phyloP scores from a whole-genome alignment of 2,888 invertebrate species.

The Ennomos erosarius region DNA sequence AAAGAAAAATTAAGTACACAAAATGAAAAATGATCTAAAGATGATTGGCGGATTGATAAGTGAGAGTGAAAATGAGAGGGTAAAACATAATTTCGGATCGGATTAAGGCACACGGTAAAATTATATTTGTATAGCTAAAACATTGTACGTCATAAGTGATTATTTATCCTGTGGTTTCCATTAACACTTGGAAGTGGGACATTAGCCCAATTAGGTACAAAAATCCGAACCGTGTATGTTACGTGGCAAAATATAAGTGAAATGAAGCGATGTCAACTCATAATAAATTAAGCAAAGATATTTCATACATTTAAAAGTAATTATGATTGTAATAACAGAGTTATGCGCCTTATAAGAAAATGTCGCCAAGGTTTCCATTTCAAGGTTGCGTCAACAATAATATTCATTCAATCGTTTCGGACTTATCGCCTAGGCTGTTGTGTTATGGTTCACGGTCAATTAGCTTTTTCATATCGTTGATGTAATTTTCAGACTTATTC shows the following conservation, averaged over 20 bases:
- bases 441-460: conserved; percentile 51
- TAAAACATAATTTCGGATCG: no score
- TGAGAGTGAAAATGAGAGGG: no score
- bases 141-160: no score
- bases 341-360: conserved; percentile 39
- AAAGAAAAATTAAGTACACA: conserved; percentile 17
- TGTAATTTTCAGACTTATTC: conserved; percentile 19
- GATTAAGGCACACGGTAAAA: no score
- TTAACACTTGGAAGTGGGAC: conserved; percentile 12
- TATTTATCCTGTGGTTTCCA: neutral
- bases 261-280: conserved; percentile 22
- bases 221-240: conserved; percentile 4
- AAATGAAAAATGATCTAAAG: no score
- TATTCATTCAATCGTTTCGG: conserved; percentile 44
- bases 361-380: conserved; percentile 43
- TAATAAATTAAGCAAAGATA: conserved; percentile 22
- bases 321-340: conserved; percentile 22
- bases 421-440: conserved; percentile 47
- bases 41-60: no score
- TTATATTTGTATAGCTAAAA: no score
- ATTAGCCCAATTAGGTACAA: conserved; percentile 17
- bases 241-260: conserved; percentile 13
- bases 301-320: conserved; percentile 2
- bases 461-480: conserved; percentile 36
- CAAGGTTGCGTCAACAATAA: conserved; percentile 48